These are phyloP conservation scores for Eriocheir sinensis DNA, from an alignment of 1,140 invertebrate species.

Conservation along the genomic window DNA sequence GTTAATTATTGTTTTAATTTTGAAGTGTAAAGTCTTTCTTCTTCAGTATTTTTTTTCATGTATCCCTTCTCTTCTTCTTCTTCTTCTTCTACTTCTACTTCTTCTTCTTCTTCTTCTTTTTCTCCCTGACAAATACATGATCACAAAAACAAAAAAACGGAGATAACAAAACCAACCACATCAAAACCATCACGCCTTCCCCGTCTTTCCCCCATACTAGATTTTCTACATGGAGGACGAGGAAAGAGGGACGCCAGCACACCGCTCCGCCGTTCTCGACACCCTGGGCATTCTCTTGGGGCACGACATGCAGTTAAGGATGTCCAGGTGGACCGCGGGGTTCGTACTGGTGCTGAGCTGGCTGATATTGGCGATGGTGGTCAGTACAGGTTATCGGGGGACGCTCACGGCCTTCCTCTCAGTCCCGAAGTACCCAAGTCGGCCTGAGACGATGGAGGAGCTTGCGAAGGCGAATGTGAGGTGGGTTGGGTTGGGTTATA, in stretches of 20 bases:
- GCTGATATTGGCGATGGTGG: constrained; percentile 40
- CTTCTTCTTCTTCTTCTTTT: too few species aligned
- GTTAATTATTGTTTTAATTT: too few species aligned
- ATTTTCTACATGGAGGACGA: not conserved
- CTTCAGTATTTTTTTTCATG: too few species aligned
- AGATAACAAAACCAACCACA: too few species aligned
- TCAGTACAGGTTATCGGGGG: constrained; percentile 48
- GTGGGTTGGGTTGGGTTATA: too few species aligned
- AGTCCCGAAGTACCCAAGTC: constrained; percentile 38
- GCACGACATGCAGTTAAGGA: not conserved
- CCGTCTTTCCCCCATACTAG: not conserved
- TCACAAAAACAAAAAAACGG: too few species aligned
- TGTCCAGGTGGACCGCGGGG: not conserved
- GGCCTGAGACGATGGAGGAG: constrained; percentile 59
- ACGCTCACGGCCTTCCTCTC: constrained; percentile 62
- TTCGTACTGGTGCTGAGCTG: constrained; percentile 24
- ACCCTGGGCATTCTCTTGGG: constrained; percentile 40
- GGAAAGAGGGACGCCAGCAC: not conserved
- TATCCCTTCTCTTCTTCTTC: too few species aligned
- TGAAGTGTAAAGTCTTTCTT: too few species aligned
- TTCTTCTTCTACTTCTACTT: too few species aligned
- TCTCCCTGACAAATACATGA: too few species aligned
- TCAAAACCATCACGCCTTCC: too few species aligned
- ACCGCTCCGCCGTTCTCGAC: not conserved
- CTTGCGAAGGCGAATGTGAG: constrained; percentile 32